Base-by-base conservation (phyloP, 2,797 vertebrate species). In the Rachycentron canadum region DNA sequence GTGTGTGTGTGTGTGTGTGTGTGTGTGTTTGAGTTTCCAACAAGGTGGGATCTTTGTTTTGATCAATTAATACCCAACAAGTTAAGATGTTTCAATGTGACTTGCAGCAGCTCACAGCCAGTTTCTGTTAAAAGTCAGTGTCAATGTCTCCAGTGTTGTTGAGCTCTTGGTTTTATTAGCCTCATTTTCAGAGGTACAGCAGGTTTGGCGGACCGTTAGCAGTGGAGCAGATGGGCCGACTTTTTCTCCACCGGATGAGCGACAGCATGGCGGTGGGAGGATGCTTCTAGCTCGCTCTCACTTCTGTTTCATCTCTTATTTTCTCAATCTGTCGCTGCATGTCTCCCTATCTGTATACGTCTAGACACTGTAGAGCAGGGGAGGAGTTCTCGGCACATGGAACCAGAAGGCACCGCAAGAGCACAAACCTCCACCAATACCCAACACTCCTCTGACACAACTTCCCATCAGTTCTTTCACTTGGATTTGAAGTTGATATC, bases 221-320 rank as follows among this genome's bases (percentile, higher is more conserved):
- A 34, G 74, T 47, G 17, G 78, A 87, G 83, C 90, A 91, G 90
- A 92, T 91, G 92, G 91, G 66, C 61, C 2, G 56, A 71, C 65
- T 71, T 67, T 41, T 11, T 60, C 75, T 81, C 64, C 40, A n/a
- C 36, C 61, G 73, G 85, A 85, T 70, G 79, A 86, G 70, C 57
- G 82, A 84, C 83, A 85, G 85, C 78, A 78, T 28, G 82, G 65
- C 14, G 26, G 90, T 93, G 90, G 92, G 90, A 86, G 89, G 91
- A 82, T 9, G 69, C 71, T 79, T 79, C 69, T 30, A 69, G 73
- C 77, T 79, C 21, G 13, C 79, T 84, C 81, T 69, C 85, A 23
- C 86, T 82, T 68, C 69, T 53, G 65, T 82, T 79, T 88, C 76
- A 81, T 85, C 34, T 78, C 71, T 86, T 72, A 76, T 86, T 85